phyloP scores from a whole-genome alignment of 2,113 vertebrate genomes.

The Saguinus imperator region DNA sequence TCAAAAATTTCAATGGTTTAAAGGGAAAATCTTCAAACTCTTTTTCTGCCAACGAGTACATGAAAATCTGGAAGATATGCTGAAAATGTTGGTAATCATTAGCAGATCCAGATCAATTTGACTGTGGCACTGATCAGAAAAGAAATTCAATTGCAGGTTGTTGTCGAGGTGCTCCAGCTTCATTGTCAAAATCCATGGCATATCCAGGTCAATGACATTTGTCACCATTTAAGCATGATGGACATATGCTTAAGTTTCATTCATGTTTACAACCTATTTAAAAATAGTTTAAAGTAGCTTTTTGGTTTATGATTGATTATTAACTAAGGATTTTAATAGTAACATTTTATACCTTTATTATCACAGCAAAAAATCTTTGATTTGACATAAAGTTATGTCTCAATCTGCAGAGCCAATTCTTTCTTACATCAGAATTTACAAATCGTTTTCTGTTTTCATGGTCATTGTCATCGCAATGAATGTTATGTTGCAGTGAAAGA shows the following conservation, averaged over 20 bases:
- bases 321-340: background rate
- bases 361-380: background rate
- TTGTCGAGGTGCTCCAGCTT: background rate
- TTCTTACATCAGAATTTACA: background rate
- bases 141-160: background rate
- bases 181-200: background rate
- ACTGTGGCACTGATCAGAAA: background rate
- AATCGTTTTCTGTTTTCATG: background rate
- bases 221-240: background rate
- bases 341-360: background rate
- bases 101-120: background rate
- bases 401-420: background rate
- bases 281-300: background rate
- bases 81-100: background rate
- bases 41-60: background rate
- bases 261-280: background rate
- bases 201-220: accelerated
- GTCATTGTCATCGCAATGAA: background rate
- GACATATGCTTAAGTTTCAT: too few relatives aligned
- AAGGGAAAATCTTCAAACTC: background rate
- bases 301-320: background rate
- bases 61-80: background rate
- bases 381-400: background rate
- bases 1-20: background rate
- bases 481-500: background rate